Evolutionary conservation across 2,888 invertebrate species (phyloP).

Genomic region (Sisyra nigra): DNA sequence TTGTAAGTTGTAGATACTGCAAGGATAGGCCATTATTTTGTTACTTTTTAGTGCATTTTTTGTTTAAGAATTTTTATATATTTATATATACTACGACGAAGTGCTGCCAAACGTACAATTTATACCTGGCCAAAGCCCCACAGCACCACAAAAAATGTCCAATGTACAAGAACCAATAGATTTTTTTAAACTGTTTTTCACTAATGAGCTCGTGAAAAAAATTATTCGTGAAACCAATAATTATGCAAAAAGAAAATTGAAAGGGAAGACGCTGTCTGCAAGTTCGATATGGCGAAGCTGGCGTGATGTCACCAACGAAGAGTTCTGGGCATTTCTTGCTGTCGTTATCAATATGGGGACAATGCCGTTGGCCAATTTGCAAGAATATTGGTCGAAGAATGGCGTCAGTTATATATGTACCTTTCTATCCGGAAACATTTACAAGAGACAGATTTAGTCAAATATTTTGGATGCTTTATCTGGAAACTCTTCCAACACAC

Average conservation of each 20-base stretch:
- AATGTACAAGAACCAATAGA: slow-evolving; percentile 12
- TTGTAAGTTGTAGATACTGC: no score
- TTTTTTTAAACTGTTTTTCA: slow-evolving; percentile 11
- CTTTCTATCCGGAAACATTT: not conserved
- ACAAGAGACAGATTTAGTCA: not conserved
- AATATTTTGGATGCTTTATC: not conserved
- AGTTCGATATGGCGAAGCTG: slow-evolving; percentile 13
- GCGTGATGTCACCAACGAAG: slow-evolving; percentile 9
- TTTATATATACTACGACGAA: no score
- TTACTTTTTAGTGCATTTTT: no score
- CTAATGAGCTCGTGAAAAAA: slow-evolving; percentile 7
- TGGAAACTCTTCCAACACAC: slow-evolving; percentile 6
- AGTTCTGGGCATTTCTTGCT: slow-evolving; percentile 13
- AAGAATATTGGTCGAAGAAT: not conserved
- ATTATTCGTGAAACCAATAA: slow-evolving; percentile 7
- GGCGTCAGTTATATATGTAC: slow-evolving; percentile 6
- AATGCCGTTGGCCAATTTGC: not conserved
- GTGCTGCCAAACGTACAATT: no score
- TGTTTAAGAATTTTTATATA: no score
- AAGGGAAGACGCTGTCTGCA: slow-evolving; percentile 7
- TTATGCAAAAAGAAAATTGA: slow-evolving; percentile 9
- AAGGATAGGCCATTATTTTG: no score
- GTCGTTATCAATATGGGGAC: not conserved
- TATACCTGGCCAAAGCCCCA: no score
- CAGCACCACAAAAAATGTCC: no score